These are phyloP conservation scores for Melangyna quadrimaculata DNA, from an alignment of 2,888 invertebrate species.

Conservation along the genomic window DNA sequence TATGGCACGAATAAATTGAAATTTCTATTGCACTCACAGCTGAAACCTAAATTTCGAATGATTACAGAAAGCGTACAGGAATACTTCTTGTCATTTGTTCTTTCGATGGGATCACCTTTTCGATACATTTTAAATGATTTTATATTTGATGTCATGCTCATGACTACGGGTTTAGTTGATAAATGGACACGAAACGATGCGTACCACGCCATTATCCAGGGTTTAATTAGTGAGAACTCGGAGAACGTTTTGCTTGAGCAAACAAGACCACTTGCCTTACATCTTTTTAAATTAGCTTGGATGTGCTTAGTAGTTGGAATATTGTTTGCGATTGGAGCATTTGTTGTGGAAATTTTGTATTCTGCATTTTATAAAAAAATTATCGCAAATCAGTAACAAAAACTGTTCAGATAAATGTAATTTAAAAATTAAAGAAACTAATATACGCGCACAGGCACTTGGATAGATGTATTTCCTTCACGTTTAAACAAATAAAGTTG, in stretches of 20 bases:
- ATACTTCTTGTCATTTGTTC: background rate
- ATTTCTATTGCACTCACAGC: background rate
- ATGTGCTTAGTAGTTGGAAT: background rate
- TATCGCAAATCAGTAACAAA: no score
- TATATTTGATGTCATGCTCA: background rate
- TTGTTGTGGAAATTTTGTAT: background rate
- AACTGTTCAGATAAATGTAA: no score
- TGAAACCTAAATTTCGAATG: background rate
- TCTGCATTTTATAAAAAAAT: no score
- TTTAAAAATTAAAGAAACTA: no score
- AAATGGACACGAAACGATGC: slow-evolving; percentile 19
- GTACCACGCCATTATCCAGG: background rate
- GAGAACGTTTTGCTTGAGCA: background rate
- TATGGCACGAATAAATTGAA: background rate
- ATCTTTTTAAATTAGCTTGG: background rate
- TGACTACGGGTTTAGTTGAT: background rate
- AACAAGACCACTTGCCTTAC: background rate
- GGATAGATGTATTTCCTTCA: no score
- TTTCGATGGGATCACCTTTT: slow-evolving; percentile 2
- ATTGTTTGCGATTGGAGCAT: background rate
- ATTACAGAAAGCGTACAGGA: background rate
- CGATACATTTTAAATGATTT: background rate
- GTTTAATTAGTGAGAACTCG: background rate
- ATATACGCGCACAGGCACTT: no score
- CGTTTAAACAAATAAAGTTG: no score